A percentile compares a stretch with the other conserved stretches of the same genome.
Conservation (phyloP, 2,797 vertebrate genomes). For the Onychomys torridus region DNA sequence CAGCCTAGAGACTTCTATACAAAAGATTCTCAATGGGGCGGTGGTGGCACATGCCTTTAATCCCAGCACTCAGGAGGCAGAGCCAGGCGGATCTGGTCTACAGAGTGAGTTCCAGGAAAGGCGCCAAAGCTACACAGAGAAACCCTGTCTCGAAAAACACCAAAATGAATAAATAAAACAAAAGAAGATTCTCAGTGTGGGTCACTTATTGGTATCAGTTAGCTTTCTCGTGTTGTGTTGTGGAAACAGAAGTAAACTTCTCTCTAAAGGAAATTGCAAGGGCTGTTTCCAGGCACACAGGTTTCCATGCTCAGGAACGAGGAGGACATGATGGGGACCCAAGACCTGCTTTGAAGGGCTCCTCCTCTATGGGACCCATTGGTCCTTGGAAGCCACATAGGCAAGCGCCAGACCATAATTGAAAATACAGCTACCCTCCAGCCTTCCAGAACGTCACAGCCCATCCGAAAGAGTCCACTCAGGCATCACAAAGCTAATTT, state of each 20-base stretch:
- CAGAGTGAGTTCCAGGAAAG: too few relatives aligned
- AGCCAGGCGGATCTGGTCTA: too few relatives aligned
- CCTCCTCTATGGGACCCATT: neutral
- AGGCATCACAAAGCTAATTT: neutral
- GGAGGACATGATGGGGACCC: neutral
- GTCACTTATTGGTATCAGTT: neutral
- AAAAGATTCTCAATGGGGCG: too few relatives aligned
- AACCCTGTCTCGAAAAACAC: too few relatives aligned
- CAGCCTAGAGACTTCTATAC: neutral
- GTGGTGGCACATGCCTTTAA: too few relatives aligned
- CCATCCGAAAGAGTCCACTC: neutral
- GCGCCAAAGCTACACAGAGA: too few relatives aligned
- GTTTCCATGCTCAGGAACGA: neutral
- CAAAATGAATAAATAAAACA: too few relatives aligned
- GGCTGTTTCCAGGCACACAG: neutral
- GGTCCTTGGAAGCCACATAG: neutral
- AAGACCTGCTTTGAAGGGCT: neutral
- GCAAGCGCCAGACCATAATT: neutral
- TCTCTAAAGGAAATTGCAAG: neutral
- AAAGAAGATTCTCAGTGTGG: too few relatives aligned
- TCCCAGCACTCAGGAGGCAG: too few relatives aligned
- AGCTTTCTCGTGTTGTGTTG: neutral
- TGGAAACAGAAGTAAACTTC: neutral
- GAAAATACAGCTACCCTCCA: neutral
- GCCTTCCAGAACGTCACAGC: neutral